These are phyloP conservation scores for Drusus annulatus DNA, from an alignment of 1,140 invertebrate genomes.

Conservation along the genomic window DNA sequence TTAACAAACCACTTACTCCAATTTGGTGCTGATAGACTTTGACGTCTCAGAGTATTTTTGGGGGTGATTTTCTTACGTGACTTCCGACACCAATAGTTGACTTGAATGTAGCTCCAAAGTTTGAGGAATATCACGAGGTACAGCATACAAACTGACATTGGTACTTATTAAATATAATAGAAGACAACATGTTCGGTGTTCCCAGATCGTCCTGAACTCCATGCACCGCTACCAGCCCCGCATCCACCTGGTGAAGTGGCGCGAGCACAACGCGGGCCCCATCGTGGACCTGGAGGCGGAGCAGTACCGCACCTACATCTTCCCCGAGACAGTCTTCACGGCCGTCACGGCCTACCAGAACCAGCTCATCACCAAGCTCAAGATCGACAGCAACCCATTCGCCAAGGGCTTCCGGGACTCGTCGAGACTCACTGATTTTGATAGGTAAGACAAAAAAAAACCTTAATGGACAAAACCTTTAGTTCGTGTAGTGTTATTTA, in stretches of 20 bases:
- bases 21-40: constrained; percentile 75
- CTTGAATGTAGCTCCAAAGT: constrained; percentile 96
- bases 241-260: constrained; percentile 87
- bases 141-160: constrained; percentile 86
- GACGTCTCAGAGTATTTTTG: constrained; percentile 74
- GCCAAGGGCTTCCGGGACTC: constrained; percentile 96
- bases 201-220: constrained; percentile 96
- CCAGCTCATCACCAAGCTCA: constrained; percentile 95
- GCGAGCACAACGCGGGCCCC: constrained; percentile 70
- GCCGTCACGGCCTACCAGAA: constrained; percentile 99
- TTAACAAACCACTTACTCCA: constrained; percentile 65
- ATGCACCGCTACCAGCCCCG: constrained; percentile 99
- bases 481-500: too few species aligned
- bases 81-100: constrained; percentile 94
- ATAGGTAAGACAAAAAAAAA: constrained; percentile 76
- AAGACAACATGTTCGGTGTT: constrained; percentile 56
- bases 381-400: constrained; percentile 96
- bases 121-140: constrained; percentile 95
- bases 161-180: too few species aligned
- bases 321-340: constrained; percentile 97
- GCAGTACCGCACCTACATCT: constrained; percentile 92
- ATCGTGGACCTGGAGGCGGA: constrained; percentile 82
- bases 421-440: constrained; percentile 92
- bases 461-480: too few species aligned
- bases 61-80: constrained; percentile 68